Percentiles rank a stretch among this genome's conserved stretches.
These are phyloP conservation scores for Falco concolor DNA, from an alignment of 2,797 vertebrate species.

Conservation along the genomic window DNA sequence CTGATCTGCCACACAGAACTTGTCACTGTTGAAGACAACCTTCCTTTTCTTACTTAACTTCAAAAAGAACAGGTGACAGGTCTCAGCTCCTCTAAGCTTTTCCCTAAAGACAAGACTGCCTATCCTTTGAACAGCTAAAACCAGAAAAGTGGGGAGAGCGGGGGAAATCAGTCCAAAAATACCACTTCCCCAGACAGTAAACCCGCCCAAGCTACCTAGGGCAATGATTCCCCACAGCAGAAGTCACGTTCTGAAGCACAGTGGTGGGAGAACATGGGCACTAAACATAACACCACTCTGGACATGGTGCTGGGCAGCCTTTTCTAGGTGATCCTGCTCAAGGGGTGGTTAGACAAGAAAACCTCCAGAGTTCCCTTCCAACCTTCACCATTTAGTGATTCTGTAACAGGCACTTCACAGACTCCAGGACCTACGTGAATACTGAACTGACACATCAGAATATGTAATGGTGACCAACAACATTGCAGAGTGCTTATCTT, in stretches of 20 bases:
- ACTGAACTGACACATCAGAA: not conserved
- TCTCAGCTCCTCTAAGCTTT: not conserved
- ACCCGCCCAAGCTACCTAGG: not conserved
- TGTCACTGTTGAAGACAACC: not conserved
- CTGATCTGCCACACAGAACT: not conserved
- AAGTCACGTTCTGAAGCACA: not conserved
- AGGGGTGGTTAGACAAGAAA: not conserved
- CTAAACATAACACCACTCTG: not conserved
- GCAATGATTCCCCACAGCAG: not conserved
- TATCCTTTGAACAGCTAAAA: not conserved
- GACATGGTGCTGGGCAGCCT: not conserved
- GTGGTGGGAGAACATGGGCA: not conserved
- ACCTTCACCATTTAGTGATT: not conserved
- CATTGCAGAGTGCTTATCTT: not conserved
- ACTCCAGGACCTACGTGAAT: not conserved
- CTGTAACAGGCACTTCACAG: not conserved
- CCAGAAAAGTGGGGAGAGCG: fast-evolving
- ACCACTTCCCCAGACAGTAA: not conserved
- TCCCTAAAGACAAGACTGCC: not conserved
- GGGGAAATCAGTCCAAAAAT: not conserved
- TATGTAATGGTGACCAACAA: not conserved
- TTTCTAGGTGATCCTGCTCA: not conserved
- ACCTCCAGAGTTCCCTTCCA: not conserved
- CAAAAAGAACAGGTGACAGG: not conserved
- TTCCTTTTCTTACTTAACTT: not conserved